Conservation (phyloP, 2,797 vertebrate species). For the Sebastiscus albofasciatus region DNA sequence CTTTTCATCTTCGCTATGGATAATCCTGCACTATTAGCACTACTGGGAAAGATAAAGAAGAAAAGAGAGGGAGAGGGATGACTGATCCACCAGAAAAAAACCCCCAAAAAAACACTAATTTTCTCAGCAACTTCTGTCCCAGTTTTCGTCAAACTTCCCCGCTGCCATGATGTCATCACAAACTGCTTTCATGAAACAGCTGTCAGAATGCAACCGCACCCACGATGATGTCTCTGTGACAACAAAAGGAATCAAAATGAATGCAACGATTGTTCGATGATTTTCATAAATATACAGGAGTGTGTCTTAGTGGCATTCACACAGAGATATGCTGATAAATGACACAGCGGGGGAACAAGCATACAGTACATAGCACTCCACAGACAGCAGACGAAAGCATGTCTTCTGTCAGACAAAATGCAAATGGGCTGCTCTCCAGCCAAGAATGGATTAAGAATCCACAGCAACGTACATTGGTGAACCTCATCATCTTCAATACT, state of each 20-base stretch:
- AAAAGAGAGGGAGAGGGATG: background rate
- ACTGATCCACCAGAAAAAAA: background rate
- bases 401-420: background rate
- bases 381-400: background rate
- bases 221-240: background rate
- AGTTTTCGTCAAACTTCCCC: constrained; percentile 14
- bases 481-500: background rate
- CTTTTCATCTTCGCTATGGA: constrained; percentile 54
- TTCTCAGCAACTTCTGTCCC: constrained; percentile 14
- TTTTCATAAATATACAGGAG: background rate
- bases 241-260: background rate
- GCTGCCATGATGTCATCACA: background rate
- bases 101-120: background rate
- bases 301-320: background rate
- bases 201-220: background rate
- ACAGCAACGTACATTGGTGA: background rate
- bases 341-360: background rate
- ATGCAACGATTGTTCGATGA: background rate
- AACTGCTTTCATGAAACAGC: background rate
- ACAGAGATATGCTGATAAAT: background rate
- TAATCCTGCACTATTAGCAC: constrained; percentile 49
- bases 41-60: background rate
- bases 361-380: background rate
- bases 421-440: background rate
- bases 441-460: background rate